These are phyloP conservation scores for Eupithecia vulgata DNA, from an alignment of 2,888 invertebrate species.

Conservation along the genomic window DNA sequence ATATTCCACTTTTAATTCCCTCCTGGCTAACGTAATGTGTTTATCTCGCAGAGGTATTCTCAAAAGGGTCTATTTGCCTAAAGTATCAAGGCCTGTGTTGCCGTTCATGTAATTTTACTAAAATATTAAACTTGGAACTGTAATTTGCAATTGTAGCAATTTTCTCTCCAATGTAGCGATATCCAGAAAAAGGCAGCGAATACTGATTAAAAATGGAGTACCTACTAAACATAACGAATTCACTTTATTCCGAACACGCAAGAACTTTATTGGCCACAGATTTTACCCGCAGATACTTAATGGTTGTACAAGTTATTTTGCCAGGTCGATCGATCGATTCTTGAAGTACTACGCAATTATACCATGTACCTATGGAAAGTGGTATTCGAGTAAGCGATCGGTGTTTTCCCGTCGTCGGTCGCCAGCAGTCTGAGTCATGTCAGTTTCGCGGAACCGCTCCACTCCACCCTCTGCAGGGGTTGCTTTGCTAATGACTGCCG, in stretches of 20 bases:
- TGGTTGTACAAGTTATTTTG: constrained; percentile 54
- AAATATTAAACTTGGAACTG: constrained; percentile 32
- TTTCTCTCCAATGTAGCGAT: constrained; percentile 27
- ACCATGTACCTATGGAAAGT: constrained; percentile 56
- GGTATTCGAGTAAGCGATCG: constrained; percentile 70
- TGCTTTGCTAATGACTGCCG: constrained; percentile 78
- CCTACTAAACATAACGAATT: constrained; percentile 27
- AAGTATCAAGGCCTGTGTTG: constrained; percentile 53
- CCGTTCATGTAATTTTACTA: constrained; percentile 45
- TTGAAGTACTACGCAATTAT: constrained; percentile 59
- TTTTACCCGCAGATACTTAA: constrained; percentile 51
- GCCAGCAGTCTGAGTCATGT: constrained; percentile 69
- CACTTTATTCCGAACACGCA: constrained; percentile 39
- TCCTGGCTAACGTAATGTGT: constrained; percentile 28
- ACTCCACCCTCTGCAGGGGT: constrained; percentile 76
- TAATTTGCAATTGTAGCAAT: constrained; percentile 31
- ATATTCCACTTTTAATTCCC: constrained; percentile 29
- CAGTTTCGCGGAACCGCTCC: constrained; percentile 74
- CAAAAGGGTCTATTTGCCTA: constrained; percentile 22
- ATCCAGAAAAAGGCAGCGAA: constrained; percentile 26
- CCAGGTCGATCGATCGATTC: constrained; percentile 52
- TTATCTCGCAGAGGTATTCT: constrained; percentile 20
- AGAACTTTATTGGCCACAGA: constrained; percentile 48
- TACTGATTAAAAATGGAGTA: constrained; percentile 38
- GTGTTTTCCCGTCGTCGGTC: constrained; percentile 67